phyloP scores from a whole-genome alignment of 1,140 invertebrate genomes.

The Lepeophtheirus salmonis region DNA sequence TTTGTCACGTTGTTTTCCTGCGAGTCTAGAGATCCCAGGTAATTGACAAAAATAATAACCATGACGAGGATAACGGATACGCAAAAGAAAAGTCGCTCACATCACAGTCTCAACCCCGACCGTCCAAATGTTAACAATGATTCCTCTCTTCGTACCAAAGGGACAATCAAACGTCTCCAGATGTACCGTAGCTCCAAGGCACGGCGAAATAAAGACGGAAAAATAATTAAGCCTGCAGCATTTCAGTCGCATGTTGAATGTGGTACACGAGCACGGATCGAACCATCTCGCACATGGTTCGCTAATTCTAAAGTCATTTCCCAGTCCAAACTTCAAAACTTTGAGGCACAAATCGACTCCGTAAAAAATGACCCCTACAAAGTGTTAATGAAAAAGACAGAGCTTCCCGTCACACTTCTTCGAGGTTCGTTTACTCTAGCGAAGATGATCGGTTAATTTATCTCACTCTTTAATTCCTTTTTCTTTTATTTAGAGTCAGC shows the following conservation, averaged over 20 bases:
- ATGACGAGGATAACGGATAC: not conserved
- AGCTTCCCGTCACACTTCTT: slow-evolving; percentile 76
- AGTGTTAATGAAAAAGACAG: slow-evolving; percentile 89
- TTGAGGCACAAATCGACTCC: slow-evolving; percentile 80
- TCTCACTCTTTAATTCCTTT: not conserved
- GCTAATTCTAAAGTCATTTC: slow-evolving; percentile 77
- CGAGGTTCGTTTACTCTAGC: too few relatives aligned
- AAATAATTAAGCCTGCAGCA: slow-evolving; percentile 80
- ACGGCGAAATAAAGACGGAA: slow-evolving; percentile 68
- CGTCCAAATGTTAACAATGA: not conserved
- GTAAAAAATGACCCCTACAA: slow-evolving; percentile 69
- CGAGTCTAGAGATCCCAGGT: too few relatives aligned
- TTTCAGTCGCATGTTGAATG: slow-evolving; percentile 75
- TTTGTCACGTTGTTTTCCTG: too few relatives aligned
- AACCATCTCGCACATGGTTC: slow-evolving; percentile 97
- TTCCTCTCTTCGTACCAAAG: slow-evolving; percentile 46
- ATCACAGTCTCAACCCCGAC: not conserved
- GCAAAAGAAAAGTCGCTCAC: not conserved
- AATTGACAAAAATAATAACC: too few relatives aligned
- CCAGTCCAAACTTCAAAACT: slow-evolving; percentile 84
- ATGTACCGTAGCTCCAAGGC: slow-evolving; percentile 97
- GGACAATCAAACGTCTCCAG: slow-evolving; percentile 83
- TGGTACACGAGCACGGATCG: slow-evolving; percentile 76
- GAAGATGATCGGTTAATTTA: not conserved
- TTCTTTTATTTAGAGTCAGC: slow-evolving; percentile 27